Conservation (phyloP, 1,140 invertebrate genomes). For the Ceratina japonica region DNA sequence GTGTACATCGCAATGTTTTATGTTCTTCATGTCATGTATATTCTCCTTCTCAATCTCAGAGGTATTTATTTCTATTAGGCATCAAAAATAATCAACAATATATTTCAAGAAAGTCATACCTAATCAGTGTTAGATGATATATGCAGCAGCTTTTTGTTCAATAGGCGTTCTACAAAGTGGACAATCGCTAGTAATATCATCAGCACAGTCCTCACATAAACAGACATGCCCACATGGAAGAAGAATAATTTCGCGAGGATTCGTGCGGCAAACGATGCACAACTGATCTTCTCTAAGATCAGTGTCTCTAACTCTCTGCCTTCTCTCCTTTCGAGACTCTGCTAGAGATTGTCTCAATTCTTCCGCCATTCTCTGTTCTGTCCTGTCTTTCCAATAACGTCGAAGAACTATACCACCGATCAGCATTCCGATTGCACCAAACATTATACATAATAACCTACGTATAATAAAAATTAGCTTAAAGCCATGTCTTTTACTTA, state of each 20-base stretch:
- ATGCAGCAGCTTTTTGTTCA: conserved; percentile 84
- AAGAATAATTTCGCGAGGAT: conserved; percentile 89
- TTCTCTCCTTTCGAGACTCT: conserved; percentile 82
- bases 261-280: conserved; percentile 88
- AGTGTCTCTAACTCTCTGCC: conserved; percentile 82
- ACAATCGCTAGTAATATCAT: conserved; percentile 84
- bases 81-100: not conserved
- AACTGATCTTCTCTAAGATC: conserved; percentile 84
- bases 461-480: conserved; percentile 8
- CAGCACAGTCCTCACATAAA: conserved; percentile 89
- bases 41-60: not conserved
- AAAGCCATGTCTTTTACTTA: not conserved
- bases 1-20: conserved; percentile 1
- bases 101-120: conserved; percentile 2
- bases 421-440: conserved; percentile 84
- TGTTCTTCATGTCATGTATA: conserved; percentile 7
- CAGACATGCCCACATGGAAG: conserved; percentile 91
- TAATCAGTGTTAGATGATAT: conserved; percentile 76
- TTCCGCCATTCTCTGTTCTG: conserved; percentile 80
- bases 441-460: conserved; percentile 84
- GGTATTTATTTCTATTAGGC: not conserved
- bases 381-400: conserved; percentile 82
- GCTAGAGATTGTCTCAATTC: conserved; percentile 82
- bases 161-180: conserved; percentile 87
- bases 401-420: conserved; percentile 83